Percentiles rank a stretch among this genome's conserved stretches.
Evolutionary conservation across 2,888 invertebrate genomes (phyloP).

Genomic region (Panorpa germanica): DNA sequence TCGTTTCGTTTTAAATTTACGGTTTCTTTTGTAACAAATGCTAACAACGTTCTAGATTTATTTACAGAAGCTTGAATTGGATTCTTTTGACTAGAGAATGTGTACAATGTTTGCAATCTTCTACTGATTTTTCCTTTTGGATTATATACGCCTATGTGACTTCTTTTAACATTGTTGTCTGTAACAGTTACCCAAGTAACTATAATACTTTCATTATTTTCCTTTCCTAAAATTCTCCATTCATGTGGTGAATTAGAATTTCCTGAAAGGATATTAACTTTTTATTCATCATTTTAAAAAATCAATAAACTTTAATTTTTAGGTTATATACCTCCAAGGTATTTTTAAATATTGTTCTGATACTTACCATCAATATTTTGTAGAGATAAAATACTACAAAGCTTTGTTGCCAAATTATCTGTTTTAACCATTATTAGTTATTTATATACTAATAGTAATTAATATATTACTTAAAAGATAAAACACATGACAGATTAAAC

Average conservation of each 20-base stretch:
- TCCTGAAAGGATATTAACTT: not conserved
- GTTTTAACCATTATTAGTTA: constrained; percentile 19
- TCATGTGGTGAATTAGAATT: constrained; percentile 43
- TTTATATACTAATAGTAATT: too few species aligned
- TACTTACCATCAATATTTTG: constrained; percentile 22
- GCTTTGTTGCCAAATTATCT: constrained; percentile 25
- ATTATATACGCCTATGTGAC: constrained; percentile 39
- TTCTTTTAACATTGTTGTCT: constrained; percentile 19
- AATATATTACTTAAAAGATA: too few species aligned
- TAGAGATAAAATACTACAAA: constrained; percentile 21
- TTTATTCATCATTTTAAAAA: constrained; percentile 3
- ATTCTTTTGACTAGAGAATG: constrained; percentile 40
- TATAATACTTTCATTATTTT: constrained; percentile 54
- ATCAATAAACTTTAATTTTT: not conserved
- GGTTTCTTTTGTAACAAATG: constrained; percentile 49
- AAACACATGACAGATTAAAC: too few species aligned
- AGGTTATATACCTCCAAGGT: too few species aligned
- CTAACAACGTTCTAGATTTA: constrained; percentile 40
- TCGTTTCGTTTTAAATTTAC: too few species aligned
- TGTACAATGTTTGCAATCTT: constrained; percentile 36
- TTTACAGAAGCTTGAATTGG: constrained; percentile 68
- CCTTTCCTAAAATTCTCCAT: constrained; percentile 67
- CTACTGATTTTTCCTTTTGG: constrained; percentile 39
- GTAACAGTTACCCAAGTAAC: constrained; percentile 41
- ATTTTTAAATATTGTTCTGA: constrained; percentile 3